Percentiles rank a stretch among this genome's conserved stretches.
Conservation (phyloP, 1,140 invertebrate genomes). For the Drosophila orosa region DNA sequence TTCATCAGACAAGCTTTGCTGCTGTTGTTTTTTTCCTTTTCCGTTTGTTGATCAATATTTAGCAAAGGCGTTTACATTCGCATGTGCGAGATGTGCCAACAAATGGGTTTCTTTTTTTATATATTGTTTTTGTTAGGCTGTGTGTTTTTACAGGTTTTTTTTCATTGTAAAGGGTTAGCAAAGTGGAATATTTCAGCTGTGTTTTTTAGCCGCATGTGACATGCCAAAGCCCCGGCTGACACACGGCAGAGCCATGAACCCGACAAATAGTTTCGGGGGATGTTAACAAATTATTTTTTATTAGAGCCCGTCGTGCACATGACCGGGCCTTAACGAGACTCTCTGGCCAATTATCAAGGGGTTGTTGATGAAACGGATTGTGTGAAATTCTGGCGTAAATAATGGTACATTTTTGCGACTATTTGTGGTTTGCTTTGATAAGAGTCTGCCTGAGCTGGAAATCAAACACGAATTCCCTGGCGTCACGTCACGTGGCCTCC, state of each 20-base stretch:
- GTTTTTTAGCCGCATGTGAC: conserved; percentile 40
- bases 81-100: conserved; percentile 30
- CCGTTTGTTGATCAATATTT: conserved; percentile 48
- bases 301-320: conserved; percentile 31
- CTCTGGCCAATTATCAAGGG: conserved; percentile 36
- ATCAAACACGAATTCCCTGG: conserved; percentile 34
- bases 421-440: conserved; percentile 18
- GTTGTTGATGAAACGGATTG: conserved; percentile 33
- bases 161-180: conserved; percentile 4
- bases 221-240: conserved; percentile 58
- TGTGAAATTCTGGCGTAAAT: conserved; percentile 35
- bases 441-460: background rate
- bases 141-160: conserved; percentile 18
- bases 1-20: conserved; percentile 19
- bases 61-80: conserved; percentile 39
- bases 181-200: conserved; percentile 4
- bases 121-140: conserved; percentile 6
- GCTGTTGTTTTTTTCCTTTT: conserved; percentile 5
- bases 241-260: conserved; percentile 43
- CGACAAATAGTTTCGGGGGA: background rate
- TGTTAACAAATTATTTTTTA: conserved; percentile 40
- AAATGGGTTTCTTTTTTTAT: conserved; percentile 24
- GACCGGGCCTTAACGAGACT: conserved; percentile 34
- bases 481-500: conserved; percentile 18
- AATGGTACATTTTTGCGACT: conserved; percentile 1